These are phyloP conservation scores for Manis crassicaudata DNA, from an alignment of 2,797 vertebrate species.

Conservation along the genomic window DNA sequence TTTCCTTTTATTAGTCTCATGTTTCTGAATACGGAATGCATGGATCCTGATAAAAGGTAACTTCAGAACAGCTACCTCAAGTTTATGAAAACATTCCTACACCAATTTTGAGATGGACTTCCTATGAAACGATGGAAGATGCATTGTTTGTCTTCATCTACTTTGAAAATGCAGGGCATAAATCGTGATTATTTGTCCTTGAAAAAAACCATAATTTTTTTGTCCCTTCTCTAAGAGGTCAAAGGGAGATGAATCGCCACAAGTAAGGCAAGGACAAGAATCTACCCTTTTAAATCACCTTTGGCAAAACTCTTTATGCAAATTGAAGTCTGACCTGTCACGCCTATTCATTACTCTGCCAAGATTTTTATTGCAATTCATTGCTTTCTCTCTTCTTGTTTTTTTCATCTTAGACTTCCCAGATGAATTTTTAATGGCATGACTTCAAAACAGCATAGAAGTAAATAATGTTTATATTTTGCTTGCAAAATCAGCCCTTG, in stretches of 20 bases:
- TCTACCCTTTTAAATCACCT: not conserved
- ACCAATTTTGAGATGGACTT: not conserved
- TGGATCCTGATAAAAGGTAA: not conserved
- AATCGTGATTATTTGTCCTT: constrained; percentile 28
- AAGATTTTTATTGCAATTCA: constrained; percentile 29
- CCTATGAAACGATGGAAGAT: not conserved
- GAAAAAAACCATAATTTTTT: not conserved
- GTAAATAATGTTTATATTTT: constrained; percentile 57
- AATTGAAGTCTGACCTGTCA: constrained; percentile 1
- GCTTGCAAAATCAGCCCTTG: constrained; percentile 50
- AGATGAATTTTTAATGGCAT: constrained; percentile 60
- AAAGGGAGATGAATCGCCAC: not conserved
- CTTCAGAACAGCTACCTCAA: not conserved
- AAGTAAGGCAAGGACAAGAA: not conserved
- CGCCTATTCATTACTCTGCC: not conserved
- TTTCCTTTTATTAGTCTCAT: not conserved
- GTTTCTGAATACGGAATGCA: not conserved
- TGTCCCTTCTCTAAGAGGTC: not conserved
- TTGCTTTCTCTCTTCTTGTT: constrained; percentile 14
- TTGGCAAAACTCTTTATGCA: constrained; percentile 7
- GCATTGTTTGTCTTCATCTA: not conserved
- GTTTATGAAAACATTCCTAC: not conserved
- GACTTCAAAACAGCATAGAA: constrained; percentile 35
- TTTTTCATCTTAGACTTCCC: constrained; percentile 45
- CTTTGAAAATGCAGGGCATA: not conserved